Base-by-base conservation (phyloP, 1,140 invertebrate species). In the Lasaia peninsularis region DNA sequence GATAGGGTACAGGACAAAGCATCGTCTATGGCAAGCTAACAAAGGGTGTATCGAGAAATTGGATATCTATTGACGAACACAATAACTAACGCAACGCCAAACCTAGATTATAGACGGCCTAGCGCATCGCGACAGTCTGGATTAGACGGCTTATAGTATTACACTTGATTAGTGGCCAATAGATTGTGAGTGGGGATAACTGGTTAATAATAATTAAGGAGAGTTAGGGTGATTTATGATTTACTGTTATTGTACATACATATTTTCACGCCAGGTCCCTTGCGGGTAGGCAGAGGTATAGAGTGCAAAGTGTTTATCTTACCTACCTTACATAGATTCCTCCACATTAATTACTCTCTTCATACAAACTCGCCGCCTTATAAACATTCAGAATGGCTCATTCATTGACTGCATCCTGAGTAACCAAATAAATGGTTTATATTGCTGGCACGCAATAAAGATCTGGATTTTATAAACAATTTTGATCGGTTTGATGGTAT, bases 81-180 rank as follows among this genome's bases (percentile, higher is more conserved):
- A 58, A 65, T 50, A 56, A 55, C 49, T 52, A 40, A 52, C 49
- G 53, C 49, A 32, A 56, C 31, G 53, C 59, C 53, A 44, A 61
- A 55, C 31, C 40, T 61, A 61, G 59, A 49, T 55, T 55, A 61
- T 44, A 52, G 56, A 24, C 52, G 34, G 52, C 37, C 59, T 33
- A 53, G 63, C 60, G 56, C 65, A 58, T 53, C 56, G 59, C 69
- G 64, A 70, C 71, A 69, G 51, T 60, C 35, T 63, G 71, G 72
- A 81, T 81, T 81, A 81, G 63, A 58, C 58, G 60, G 69, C 71
- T 79, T 69, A 67, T 50, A 37, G 74, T 52, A 78, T 79, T 76
- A 79, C 56, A 48, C 55, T 65, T 74, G 76, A 79, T 78, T 78
- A 78, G 71, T 71, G 63, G 69, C 62, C 73, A 62, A 74, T 77